Evolutionary conservation across 92 coral and sea anemone genomes (phyloP).

Genomic region (Zoanthus sansibaricus): DNA sequence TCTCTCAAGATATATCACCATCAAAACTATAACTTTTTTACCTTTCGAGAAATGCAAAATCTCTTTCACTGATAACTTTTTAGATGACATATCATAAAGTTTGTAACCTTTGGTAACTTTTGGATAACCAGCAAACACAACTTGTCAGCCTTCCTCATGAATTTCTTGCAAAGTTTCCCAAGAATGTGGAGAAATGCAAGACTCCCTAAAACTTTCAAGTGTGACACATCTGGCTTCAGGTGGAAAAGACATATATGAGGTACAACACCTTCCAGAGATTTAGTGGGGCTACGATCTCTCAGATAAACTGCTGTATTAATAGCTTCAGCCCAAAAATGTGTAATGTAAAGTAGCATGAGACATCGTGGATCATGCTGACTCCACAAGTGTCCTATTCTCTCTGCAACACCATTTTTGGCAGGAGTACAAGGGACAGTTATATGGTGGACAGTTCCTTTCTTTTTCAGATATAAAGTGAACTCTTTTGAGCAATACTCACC

Average conservation of each 20-base stretch:
- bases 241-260: constrained; percentile 1
- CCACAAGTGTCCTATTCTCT: constrained; percentile 16
- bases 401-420: constrained; percentile 54
- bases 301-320: constrained; percentile 37
- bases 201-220: constrained; percentile 2
- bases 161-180: constrained; percentile 13
- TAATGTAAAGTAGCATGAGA: constrained; percentile 26
- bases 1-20: not conserved
- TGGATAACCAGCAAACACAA: constrained; percentile 28
- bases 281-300: constrained; percentile 31
- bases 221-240: not conserved
- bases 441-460: constrained; percentile 45
- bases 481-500: constrained; percentile 33
- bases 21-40: constrained; percentile 20
- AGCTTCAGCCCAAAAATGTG: constrained; percentile 53
- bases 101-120: constrained; percentile 34
- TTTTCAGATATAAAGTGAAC: constrained; percentile 37
- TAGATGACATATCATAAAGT: constrained; percentile 14
- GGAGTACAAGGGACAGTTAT: constrained; percentile 48
- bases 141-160: not conserved
- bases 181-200: constrained; percentile 12
- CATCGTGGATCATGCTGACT: constrained; percentile 46
- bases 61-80: constrained; percentile 5
- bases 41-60: constrained; percentile 8
- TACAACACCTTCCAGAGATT: constrained; percentile 3